These are phyloP conservation scores for Holothuria glaberrima DNA, from an alignment of 35 echinoderm and acorn worm species.

Conservation along the genomic window DNA sequence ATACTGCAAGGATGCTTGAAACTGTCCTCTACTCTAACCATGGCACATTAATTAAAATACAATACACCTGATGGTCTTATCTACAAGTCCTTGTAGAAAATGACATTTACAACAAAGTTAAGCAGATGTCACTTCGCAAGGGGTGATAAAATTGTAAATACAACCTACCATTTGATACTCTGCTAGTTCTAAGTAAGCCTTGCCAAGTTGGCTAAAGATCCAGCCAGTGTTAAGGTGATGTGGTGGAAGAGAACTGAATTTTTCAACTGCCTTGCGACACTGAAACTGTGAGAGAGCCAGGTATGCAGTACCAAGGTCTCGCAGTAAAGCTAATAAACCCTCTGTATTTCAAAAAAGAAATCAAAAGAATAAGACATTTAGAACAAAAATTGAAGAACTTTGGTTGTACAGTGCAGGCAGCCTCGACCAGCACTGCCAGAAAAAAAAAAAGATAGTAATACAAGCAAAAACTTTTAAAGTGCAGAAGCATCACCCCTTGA, in stretches of 20 bases:
- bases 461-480: background rate
- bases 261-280: constrained; percentile 82
- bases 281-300: constrained; percentile 82
- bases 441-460: background rate
- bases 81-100: too few species aligned
- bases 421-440: background rate
- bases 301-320: constrained; percentile 93
- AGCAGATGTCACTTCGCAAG: too few species aligned
- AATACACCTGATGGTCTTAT: too few species aligned
- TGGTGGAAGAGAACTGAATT: constrained; percentile 76
- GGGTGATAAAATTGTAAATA: background rate
- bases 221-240: constrained; percentile 97
- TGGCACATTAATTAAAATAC: too few species aligned
- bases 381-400: background rate
- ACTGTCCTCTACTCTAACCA: too few species aligned
- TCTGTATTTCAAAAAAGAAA: constrained; percentile 58
- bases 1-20: too few species aligned
- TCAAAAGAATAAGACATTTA: background rate
- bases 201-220: constrained; percentile 93
- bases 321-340: constrained; percentile 80
- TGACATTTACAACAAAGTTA: too few species aligned
- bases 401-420: background rate
- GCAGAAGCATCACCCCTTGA: background rate
- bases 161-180: constrained; percentile 88
- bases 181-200: constrained; percentile 86